Conservation (phyloP, 2,888 invertebrate species). For the Acrobeloides nanus region DNA sequence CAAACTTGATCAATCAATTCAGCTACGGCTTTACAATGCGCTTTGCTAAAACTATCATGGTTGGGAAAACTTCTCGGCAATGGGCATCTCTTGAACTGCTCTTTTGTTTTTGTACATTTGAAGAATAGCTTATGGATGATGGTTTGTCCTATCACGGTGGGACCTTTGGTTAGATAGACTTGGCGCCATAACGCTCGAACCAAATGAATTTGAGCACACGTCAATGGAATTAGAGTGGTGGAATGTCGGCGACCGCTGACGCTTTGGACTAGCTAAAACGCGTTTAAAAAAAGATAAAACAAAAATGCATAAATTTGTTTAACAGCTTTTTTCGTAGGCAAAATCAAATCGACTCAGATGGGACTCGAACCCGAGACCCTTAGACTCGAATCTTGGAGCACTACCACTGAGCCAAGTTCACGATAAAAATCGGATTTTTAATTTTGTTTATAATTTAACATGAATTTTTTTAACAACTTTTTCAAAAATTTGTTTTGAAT, state of each 20-base stretch:
- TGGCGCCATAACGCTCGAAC: conserved; percentile 40
- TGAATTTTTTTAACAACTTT: too few species aligned
- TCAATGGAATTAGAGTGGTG: conserved; percentile 50
- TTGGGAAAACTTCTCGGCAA: conserved; percentile 37
- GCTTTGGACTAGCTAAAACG: conserved; percentile 20
- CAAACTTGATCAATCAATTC: conserved; percentile 47
- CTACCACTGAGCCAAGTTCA: too few species aligned
- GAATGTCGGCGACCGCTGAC: conserved; percentile 27
- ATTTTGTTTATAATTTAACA: too few species aligned
- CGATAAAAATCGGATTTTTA: too few species aligned
- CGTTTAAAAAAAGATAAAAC: too few species aligned
- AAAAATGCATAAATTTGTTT: neutral
- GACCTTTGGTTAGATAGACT: conserved; percentile 38
- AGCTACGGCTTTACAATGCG: conserved; percentile 46
- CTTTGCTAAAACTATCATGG: conserved; percentile 45
- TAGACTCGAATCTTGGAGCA: too few species aligned
- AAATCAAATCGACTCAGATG: too few species aligned
- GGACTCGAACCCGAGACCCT: too few species aligned
- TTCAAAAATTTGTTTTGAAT: conserved; percentile 16
- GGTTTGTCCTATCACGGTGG: conserved; percentile 49
- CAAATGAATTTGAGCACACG: conserved; percentile 49
- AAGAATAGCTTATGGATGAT: conserved; percentile 52
- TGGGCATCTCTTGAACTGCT: conserved; percentile 40
- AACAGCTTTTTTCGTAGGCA: too few species aligned
- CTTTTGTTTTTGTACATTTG: conserved; percentile 46